These are phyloP conservation scores for Ophion slaviceki DNA, from an alignment of 2,888 invertebrate species.

Conservation along the genomic window DNA sequence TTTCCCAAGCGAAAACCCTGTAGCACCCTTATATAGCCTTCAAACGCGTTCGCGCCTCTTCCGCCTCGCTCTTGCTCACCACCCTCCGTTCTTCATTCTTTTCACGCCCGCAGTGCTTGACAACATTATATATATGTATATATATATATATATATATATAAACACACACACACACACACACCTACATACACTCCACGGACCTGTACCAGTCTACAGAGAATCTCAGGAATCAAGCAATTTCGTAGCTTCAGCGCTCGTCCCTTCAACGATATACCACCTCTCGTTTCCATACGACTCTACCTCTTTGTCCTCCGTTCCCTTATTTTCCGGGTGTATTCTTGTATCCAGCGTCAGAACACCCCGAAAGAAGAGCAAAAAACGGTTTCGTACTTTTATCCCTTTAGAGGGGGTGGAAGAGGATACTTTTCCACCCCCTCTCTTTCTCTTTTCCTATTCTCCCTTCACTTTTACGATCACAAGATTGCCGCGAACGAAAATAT, in stretches of 20 bases:
- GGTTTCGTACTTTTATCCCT: constrained; percentile 15
- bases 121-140: too few species aligned
- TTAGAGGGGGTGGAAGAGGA: too few species aligned
- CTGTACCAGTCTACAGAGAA: constrained; percentile 28
- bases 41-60: constrained; percentile 58
- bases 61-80: constrained; percentile 20
- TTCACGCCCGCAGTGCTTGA: constrained; percentile 24
- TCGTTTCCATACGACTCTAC: neutral
- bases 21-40: constrained; percentile 40
- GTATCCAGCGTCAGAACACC: neutral
- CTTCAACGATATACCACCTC: neutral
- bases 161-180: too few species aligned
- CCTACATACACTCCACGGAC: constrained; percentile 5
- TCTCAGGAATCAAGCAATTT: constrained; percentile 49
- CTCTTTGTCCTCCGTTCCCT: constrained; percentile 28
- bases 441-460: constrained; percentile 19
- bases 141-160: too few species aligned
- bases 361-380: constrained; percentile 4
- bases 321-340: constrained; percentile 19
- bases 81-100: constrained; percentile 20
- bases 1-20: constrained; percentile 10
- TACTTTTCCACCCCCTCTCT: constrained; percentile 18
- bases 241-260: constrained; percentile 19
- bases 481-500: constrained; percentile 36
- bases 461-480: constrained; percentile 41